Evolutionary conservation across 2,113 vertebrate genomes (phyloP), one percentile per base, ranked within the genome.

Genomic region (Salvelinus alpinus): DNA sequence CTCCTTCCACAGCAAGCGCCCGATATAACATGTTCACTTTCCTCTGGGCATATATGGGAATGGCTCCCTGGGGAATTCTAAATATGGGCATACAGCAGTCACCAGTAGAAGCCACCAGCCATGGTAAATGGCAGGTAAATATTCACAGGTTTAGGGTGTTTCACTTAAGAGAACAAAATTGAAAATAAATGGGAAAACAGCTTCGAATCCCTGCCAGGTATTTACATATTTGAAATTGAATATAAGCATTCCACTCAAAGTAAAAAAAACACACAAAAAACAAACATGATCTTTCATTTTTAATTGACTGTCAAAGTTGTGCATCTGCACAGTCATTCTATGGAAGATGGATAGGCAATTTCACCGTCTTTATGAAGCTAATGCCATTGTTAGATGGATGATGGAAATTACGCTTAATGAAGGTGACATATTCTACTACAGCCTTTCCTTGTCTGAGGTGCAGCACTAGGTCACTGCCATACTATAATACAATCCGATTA

Each of bases 251-350:
- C 82, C 82, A 89, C 89, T 90, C 84, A 84, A 86, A 89, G 84
- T 76, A 0, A 31, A 31, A 31, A 34, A 34, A 31, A 5, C 27
- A 31, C 25, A 34, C 0, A 79, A n/a, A 54, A 76, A 74, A 70
- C 75, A 85, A 78, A 82, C 78, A 88, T 88, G 92, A 93, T 93
- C 85, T 91, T 91, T 94, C 91, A 88, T 92, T 93, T 94, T 92
- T 93, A 94, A 92, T 93, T 94, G 90, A 91, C 92, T 93, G 92
- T 91, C 93, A 91, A 82, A 74, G 84, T 74, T 86, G 80, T 81
- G 89, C 89, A 87, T 91, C 87, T 89, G 80, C 86, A 88, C 88
- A 85, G 91, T 87, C 84, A 86, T 87, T 88, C 81, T 85, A 83
- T 86, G 72, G 62, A 84, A 88, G 91, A 93, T 86, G 82, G 82